Base-by-base conservation (phyloP, 2,797 vertebrate genomes). In the Apodemus agrarius region DNA sequence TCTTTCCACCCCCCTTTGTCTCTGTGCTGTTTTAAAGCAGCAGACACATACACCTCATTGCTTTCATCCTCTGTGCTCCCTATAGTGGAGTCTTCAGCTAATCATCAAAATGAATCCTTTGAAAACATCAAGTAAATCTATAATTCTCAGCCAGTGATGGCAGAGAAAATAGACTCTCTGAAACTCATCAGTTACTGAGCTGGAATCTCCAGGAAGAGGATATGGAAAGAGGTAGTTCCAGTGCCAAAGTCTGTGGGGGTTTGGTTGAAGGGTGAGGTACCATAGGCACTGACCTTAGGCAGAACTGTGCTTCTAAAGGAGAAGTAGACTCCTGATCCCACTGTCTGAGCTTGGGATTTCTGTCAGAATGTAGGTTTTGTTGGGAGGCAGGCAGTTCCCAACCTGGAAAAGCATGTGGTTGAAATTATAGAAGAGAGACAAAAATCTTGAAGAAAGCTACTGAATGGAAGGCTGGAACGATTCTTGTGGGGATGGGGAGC, bases 331-430 rank as follows among this genome's bases (percentile, higher is more conserved):
- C 24, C 54, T 37, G 34, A 67, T 31, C 57, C 40, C 40, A 52
- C n/a, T 34, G 72, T 92, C 69, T 61, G 78, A 61, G 13, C 57
- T 88, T 46, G n/a, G 59, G 31, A 17, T n/a, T 95, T 79, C 43
- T 81, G 52, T 78, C 80, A 76, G 75, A 84, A 63, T 16, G 8
- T n/a, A 74, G 72, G 21, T 34, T 91, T 96, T 85, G 0, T 75
- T 69, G 43, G n/a, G 74, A 90, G 40, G 43, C 14, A 46, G 84
- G 31, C 54, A 78, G n/a, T 29, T 90, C 40, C n/a, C 74, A 54
- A 92, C 80, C 59, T 95, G 82, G 57, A 94, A 96, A 78, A 75
- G 81, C 95, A 96, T 96, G 69, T 94, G 96, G 89, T 91, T 94
- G 74, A 93, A 93, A 97, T 96, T 90, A 96, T 61, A 91, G 75